phyloP scores from a whole-genome alignment of 2,113 vertebrate species.

The Pterophyllum scalare region DNA sequence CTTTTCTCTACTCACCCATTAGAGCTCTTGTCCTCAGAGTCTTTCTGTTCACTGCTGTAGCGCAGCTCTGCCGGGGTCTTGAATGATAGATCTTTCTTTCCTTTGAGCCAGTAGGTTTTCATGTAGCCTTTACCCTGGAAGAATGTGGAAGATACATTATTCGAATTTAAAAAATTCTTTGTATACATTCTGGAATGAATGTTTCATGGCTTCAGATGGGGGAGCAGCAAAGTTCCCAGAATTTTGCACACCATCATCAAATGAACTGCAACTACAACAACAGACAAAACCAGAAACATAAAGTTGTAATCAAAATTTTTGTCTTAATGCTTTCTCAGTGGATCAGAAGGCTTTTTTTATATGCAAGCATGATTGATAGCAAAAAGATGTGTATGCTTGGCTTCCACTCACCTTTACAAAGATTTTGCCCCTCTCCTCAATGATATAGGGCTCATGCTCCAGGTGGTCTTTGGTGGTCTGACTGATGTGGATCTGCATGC shows the following conservation, averaged over 20 bases:
- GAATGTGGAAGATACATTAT: neutral
- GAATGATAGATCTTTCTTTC: conserved; percentile 79
- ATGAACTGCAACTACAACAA: neutral
- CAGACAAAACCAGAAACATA: neutral
- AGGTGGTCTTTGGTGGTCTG: conserved; percentile 83
- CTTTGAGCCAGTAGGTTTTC: conserved; percentile 84
- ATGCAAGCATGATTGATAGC: neutral
- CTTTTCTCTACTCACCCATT: conserved; percentile 66
- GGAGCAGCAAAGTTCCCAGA: neutral
- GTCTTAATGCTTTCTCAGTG: neutral
- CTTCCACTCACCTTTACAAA: conserved; percentile 76
- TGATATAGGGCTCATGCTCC: conserved; percentile 81
- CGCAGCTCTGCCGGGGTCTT: conserved; percentile 77
- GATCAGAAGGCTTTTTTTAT: neutral
- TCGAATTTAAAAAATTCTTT: neutral
- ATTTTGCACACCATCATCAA: neutral
- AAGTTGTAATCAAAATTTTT: neutral
- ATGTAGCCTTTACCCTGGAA: conserved; percentile 81
- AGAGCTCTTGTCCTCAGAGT: conserved; percentile 78
- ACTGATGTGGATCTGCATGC: conserved; percentile 84
- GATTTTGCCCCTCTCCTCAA: conserved; percentile 80
- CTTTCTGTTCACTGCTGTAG: conserved; percentile 77
- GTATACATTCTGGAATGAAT: neutral
- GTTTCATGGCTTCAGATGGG: neutral
- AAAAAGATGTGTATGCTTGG: neutral